These are phyloP conservation scores for Lasioglossum malachurum DNA, from an alignment of 2,888 invertebrate species.

Conservation along the genomic window DNA sequence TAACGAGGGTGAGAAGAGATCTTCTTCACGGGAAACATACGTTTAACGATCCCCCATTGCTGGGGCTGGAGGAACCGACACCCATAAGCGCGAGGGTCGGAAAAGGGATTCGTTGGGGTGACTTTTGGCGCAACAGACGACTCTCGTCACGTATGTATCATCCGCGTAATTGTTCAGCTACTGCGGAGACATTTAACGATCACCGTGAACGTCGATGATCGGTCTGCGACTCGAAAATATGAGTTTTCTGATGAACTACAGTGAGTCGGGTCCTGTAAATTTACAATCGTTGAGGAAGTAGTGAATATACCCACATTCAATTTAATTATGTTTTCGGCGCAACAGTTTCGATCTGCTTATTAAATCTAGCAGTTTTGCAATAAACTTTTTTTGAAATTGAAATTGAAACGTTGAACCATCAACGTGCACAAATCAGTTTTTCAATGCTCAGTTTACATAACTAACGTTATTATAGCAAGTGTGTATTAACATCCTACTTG, in stretches of 20 bases:
- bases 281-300: too few species aligned
- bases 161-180: conserved; percentile 78
- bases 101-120: conserved; percentile 41
- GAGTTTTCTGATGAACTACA: background rate
- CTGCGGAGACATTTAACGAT: conserved; percentile 74
- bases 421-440: too few species aligned
- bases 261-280: background rate
- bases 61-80: conserved; percentile 61
- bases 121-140: conserved; percentile 37
- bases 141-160: conserved; percentile 80
- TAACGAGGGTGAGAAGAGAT: conserved; percentile 77
- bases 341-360: too few species aligned
- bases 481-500: too few species aligned
- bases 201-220: conserved; percentile 72
- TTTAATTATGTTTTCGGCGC: too few species aligned
- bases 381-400: too few species aligned
- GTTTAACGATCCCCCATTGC: conserved; percentile 75
- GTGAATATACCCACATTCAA: too few species aligned
- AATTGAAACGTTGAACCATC: too few species aligned
- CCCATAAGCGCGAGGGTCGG: conserved; percentile 43
- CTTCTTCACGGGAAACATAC: conserved; percentile 74
- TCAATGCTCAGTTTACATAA: too few species aligned
- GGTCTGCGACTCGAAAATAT: background rate
- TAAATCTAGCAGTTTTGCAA: too few species aligned
- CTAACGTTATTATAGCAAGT: too few species aligned